A percentile compares a stretch with the other conserved stretches of the same genome.
These are phyloP conservation scores for Haemorhous mexicanus DNA, from an alignment of 2,113 vertebrate genomes.

Conservation along the genomic window DNA sequence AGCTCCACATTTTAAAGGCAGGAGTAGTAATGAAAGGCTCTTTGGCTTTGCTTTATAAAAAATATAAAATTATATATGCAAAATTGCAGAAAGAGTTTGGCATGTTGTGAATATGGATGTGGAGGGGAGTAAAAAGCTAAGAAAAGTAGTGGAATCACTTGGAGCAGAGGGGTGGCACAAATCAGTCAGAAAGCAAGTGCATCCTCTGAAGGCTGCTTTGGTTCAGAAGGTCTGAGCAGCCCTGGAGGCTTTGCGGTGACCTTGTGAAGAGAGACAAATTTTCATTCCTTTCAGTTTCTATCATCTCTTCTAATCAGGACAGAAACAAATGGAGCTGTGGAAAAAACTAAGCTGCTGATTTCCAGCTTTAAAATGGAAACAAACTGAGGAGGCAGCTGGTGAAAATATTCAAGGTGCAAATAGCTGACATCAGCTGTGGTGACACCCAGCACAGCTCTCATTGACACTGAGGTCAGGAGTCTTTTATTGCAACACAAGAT, in stretches of 20 bases:
- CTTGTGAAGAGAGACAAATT: background rate
- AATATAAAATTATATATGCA: background rate
- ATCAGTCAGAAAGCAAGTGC: background rate
- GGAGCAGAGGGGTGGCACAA: background rate
- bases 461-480: background rate
- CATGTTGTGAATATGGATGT: background rate
- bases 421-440: background rate
- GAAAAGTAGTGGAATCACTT: background rate
- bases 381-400: background rate
- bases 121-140: background rate
- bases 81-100: background rate
- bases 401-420: background rate
- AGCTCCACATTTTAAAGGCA: background rate
- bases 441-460: background rate
- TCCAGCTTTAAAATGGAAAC: background rate
- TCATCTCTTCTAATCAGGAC: background rate
- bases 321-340: background rate
- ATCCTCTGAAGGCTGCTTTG: rapidly evolving
- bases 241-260: background rate
- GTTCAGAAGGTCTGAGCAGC: background rate
- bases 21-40: background rate
- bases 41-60: background rate
- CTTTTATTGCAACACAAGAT: background rate
- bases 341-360: background rate
- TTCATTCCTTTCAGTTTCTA: background rate